Percentiles rank a stretch among this genome's conserved stretches.
Evolutionary conservation across 1,140 invertebrate genomes (phyloP).

Genomic region (Penaeus vannamei): DNA sequence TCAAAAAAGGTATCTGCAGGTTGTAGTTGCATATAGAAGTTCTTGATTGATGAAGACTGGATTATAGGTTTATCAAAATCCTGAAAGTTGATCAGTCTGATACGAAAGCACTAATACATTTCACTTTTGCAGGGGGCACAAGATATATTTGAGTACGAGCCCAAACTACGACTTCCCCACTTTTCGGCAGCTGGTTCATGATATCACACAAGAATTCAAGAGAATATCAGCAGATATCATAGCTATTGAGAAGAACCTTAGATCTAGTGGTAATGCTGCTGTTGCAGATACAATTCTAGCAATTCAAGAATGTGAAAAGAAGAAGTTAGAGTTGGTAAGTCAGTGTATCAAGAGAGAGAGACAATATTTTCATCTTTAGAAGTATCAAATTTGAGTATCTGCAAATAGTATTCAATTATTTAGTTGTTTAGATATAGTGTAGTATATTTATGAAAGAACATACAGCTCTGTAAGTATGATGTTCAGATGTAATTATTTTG

Average conservation of each 20-base stretch:
- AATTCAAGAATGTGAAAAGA: slow-evolving; percentile 50
- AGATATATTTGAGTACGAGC: slow-evolving; percentile 32
- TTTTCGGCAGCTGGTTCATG: slow-evolving; percentile 48
- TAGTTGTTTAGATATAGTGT: too few relatives aligned
- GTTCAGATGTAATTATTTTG: too few relatives aligned
- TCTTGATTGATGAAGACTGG: too few relatives aligned
- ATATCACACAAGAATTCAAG: slow-evolving; percentile 50
- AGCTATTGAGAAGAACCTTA: slow-evolving; percentile 36
- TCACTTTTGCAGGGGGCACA: slow-evolving; percentile 40
- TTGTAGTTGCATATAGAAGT: too few relatives aligned
- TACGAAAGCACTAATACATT: too few relatives aligned
- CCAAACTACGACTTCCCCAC: slow-evolving; percentile 49
- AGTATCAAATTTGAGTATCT: neutral
- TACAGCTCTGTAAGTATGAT: too few relatives aligned
- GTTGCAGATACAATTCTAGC: slow-evolving; percentile 19
- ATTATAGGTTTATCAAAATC: too few relatives aligned
- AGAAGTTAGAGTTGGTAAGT: slow-evolving; percentile 49
- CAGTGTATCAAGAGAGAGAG: too few relatives aligned
- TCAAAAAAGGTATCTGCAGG: too few relatives aligned
- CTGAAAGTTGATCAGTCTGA: too few relatives aligned
- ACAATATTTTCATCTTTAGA: neutral
- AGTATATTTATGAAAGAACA: too few relatives aligned
- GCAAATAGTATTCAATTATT: neutral
- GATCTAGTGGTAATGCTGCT: neutral
- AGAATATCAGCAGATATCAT: slow-evolving; percentile 36